These are phyloP conservation scores for Andrena praecox DNA, from an alignment of 2,888 invertebrate species.

Conservation along the genomic window DNA sequence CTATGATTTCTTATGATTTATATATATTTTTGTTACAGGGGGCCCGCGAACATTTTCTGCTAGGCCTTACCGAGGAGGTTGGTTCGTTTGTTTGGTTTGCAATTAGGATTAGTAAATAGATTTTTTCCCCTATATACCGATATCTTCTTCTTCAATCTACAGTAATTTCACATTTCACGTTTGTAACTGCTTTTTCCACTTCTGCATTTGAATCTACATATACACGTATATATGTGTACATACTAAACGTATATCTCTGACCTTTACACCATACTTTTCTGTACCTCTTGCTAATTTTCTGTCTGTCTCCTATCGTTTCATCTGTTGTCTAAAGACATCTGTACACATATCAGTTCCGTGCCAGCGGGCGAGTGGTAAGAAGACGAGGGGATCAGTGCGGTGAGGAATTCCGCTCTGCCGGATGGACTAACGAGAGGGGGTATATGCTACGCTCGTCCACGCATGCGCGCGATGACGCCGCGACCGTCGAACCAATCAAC, in stretches of 20 bases:
- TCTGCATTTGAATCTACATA: slow-evolving; percentile 27
- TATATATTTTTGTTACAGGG: slow-evolving; percentile 84
- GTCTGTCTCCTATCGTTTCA: slow-evolving; percentile 37
- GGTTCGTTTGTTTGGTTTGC: slow-evolving; percentile 84
- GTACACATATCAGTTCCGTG: too few relatives aligned
- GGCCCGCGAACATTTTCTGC: slow-evolving; percentile 84
- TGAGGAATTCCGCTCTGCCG: too few relatives aligned
- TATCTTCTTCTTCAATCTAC: slow-evolving; percentile 52
- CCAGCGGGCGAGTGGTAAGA: too few relatives aligned
- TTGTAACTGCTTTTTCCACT: slow-evolving; percentile 37
- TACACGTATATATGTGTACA: slow-evolving; percentile 13
- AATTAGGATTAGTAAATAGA: slow-evolving; percentile 83
- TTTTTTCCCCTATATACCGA: slow-evolving; percentile 71
- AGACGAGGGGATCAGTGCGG: too few relatives aligned
- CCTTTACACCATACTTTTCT: slow-evolving; percentile 22
- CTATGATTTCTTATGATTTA: slow-evolving; percentile 84
- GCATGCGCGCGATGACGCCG: too few relatives aligned
- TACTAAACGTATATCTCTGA: slow-evolving; percentile 30
- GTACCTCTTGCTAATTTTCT: slow-evolving; percentile 42
- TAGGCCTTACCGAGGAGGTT: slow-evolving; percentile 85
- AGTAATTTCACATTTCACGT: slow-evolving; percentile 50
- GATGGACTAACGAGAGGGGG: too few relatives aligned
- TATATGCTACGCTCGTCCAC: too few relatives aligned
- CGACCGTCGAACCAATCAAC: too few relatives aligned
- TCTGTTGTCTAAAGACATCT: slow-evolving; percentile 14